Base-by-base conservation (phyloP, 2,797 vertebrate species). In the Pangasius krempfi region DNA sequence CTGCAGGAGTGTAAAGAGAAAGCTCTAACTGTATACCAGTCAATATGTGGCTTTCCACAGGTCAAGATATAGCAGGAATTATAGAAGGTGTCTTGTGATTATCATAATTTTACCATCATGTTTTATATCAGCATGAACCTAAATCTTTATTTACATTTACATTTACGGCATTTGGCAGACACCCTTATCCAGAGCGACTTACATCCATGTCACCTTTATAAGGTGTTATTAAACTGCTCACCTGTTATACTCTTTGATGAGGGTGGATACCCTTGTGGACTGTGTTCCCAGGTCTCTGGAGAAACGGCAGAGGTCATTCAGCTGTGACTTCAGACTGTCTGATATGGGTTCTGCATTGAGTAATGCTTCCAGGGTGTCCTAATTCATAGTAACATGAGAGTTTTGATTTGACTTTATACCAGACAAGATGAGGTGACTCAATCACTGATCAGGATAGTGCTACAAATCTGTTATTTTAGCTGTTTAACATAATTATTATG, bases 181-280 rank as follows among this genome's bases (percentile, higher is more conserved):
- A 44, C 44, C 44, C 44, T 44, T 44, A 44, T 44, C 44, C 44
- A 44, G 44, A 44, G 5, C 5, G 44, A 44, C 0, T 44, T 44
- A 44, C 44, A 6, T 44, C 6, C 6, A 44, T 44, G 0, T 44
- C 44, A 52, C 30, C 12, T 72, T 30, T 9, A 66, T 22, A 73
- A 75, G 64, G 27, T 12, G 37, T 62, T 54, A 33, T n/a, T 30
- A 4, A 33, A 52, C n/a, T 56, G 20, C 68, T 68, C 92, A 99
- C 99, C 98, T 97, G 94, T 99, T 99, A 92, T 99, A 99, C 73
- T 99, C 98, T 89, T 98, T 99, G 92, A 99, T 99, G 89, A 98
- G 94, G 58, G 95, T 94, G 75, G 98, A 99, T 79, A 99, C 98
- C 93, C 96, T 97, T 30, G 96, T 96, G 70, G 98, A 99, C 90